A percentile compares a stretch with the other conserved stretches of the same genome.
phyloP scores from a whole-genome alignment of 2,113 vertebrate species.

The Amblyopsis rosae region DNA sequence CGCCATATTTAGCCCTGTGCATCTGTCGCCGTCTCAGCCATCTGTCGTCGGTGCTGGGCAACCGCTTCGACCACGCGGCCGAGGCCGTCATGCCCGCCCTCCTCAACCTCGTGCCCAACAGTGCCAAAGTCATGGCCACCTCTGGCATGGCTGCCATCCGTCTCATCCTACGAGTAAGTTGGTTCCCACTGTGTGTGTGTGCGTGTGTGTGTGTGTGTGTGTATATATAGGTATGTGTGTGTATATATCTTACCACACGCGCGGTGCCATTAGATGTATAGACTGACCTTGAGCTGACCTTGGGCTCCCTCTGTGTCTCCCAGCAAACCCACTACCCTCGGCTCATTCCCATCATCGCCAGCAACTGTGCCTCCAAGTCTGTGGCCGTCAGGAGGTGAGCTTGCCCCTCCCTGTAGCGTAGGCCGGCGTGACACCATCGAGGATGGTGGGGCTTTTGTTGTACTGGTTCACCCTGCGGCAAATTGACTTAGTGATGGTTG shows the following conservation, averaged over 20 bases:
- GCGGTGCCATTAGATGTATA: not conserved
- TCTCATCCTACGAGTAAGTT: conserved; percentile 89
- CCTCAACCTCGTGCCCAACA: conserved; percentile 92
- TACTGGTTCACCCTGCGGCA: no score
- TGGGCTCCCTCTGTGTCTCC: conserved; percentile 17
- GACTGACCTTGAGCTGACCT: not conserved
- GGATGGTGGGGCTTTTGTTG: no score
- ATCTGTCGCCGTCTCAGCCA: conserved; percentile 71
- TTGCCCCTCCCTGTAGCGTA: not conserved
- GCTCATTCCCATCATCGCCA: conserved; percentile 94
- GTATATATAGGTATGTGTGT: no score
- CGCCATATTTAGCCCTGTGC: not conserved
- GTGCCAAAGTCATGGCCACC: conserved; percentile 93
- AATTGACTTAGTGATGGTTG: no score
- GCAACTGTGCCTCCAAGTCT: conserved; percentile 92
- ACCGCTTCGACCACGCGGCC: conserved; percentile 92
- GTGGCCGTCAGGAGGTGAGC: conserved; percentile 90
- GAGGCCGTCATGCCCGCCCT: conserved; percentile 91
- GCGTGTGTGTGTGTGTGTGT: no score
- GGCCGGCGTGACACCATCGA: no score
- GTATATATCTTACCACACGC: no score
- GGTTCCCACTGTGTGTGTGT: no score
- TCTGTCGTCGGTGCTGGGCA: conserved; percentile 87
- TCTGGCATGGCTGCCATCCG: conserved; percentile 89
- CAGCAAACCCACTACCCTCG: conserved; percentile 95